These are phyloP conservation scores for Saxidomus purpurata DNA, from an alignment of 1,140 invertebrate genomes.

Conservation along the genomic window DNA sequence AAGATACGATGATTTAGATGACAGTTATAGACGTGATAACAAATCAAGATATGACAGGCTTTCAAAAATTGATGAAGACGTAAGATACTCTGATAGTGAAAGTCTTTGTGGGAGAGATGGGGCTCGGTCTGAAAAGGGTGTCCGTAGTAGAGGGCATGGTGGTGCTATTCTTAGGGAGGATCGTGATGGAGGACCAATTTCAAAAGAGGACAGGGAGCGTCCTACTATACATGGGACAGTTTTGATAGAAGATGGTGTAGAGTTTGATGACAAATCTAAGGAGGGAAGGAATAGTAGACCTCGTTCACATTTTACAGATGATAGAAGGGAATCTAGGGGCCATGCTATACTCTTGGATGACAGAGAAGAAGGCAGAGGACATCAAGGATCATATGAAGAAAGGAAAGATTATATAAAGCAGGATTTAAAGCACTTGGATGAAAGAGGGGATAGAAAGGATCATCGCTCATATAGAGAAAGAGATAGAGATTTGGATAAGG, in stretches of 20 bases:
- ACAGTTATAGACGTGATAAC: neutral
- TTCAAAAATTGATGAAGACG: neutral
- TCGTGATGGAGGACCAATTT: neutral
- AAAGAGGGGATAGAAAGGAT: neutral
- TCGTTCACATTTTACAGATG: neutral
- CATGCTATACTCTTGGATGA: conserved; percentile 13
- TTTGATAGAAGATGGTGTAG: conserved; percentile 43
- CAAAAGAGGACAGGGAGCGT: neutral
- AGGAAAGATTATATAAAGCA: neutral
- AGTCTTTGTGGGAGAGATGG: neutral
- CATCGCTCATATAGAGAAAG: neutral
- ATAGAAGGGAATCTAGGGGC: neutral
- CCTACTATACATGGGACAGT: neutral
- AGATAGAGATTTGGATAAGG: neutral
- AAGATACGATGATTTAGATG: neutral
- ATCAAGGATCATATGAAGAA: neutral
- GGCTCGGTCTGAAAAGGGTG: neutral
- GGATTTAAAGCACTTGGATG: neutral
- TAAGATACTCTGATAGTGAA: neutral
- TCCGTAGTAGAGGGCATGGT: neutral
- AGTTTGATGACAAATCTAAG: neutral
- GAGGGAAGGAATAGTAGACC: neutral
- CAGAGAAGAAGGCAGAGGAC: neutral
- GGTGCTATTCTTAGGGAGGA: conserved; percentile 24
- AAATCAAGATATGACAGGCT: neutral